Evolutionary conservation across 2,113 vertebrate species (phyloP), one percentile per base, ranked within the genome.

Genomic region (Leucosticte australis): DNA sequence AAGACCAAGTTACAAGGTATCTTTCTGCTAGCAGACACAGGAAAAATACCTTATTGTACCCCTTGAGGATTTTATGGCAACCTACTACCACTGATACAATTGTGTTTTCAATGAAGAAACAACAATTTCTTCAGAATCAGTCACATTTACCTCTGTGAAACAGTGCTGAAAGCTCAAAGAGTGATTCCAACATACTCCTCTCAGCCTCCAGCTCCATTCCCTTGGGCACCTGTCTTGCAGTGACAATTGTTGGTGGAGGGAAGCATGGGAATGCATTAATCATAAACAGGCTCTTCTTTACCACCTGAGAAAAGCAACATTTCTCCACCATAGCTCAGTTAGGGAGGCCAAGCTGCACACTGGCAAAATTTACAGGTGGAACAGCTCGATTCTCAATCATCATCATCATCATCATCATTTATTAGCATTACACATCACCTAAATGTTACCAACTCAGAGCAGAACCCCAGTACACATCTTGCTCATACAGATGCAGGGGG

Each of bases 401-500:
- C 24, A 21, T 13, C 49, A 67, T 26, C 26, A 19, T 13, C 47
- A 20, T 67, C 18, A 41, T 75, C 30, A 87, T 47, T 62, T 80
- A 18, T 10, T 70, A 44, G 19, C 44, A 13, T 73, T 69, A 62
- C 12, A 79, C 53, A 90, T 22, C 41, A 73, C 37, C 15, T 26
- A 60, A 68, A 76, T 11, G 53, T 57, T 42, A 71, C 37, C 57
- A 71, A 11, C 44, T 42, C 49, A 24, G 56, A 80, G 73, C 68
- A 89, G 60, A 75, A 49, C 22, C 14, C 44, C 37, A 53, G 71
- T 1, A 26, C 10, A 49, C 13, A 24, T 11, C 35, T 52, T 87
- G 56, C n/a, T 63, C 31, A 3, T 3, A n/a, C 31, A 59, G 1
- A 0, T 8, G 44, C 0, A 0, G 16, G 3, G 39, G 19, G 20